These are phyloP conservation scores for Aurelia aurita DNA, from an alignment of 30 jellyfish, hydroid and myxozoan genomes.

Conservation along the genomic window DNA sequence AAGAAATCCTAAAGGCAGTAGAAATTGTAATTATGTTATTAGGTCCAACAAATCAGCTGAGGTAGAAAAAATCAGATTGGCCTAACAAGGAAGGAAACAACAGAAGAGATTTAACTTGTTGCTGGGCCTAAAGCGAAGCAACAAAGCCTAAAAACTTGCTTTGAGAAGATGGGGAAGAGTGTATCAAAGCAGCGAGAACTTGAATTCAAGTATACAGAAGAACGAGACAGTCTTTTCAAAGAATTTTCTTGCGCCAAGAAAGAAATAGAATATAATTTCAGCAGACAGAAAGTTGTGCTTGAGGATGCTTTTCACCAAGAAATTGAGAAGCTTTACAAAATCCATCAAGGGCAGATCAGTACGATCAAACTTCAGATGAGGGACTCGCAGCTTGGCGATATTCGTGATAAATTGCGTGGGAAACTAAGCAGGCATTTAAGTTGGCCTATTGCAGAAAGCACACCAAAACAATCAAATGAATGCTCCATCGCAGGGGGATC, in stretches of 20 bases:
- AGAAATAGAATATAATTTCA: conserved; percentile 56
- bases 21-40: not conserved
- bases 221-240: conserved; percentile 54
- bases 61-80: not conserved
- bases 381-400: conserved; percentile 68
- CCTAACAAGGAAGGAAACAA: no score
- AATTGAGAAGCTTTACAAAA: conserved; percentile 41
- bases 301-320: conserved; percentile 66
- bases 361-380: conserved; percentile 67
- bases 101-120: no score
- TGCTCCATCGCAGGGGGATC: not conserved
- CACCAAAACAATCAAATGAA: conserved; percentile 58
- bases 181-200: conserved; percentile 55
- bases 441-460: conserved; percentile 71
- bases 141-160: not conserved
- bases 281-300: conserved; percentile 46
- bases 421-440: conserved; percentile 67
- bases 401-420: conserved; percentile 42
- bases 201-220: conserved; percentile 38
- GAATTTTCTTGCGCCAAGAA: conserved; percentile 60
- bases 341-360: conserved; percentile 55
- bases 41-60: not conserved
- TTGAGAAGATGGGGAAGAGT: conserved; percentile 54
- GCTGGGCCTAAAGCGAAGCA: not conserved
- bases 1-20: not conserved